Base-by-base conservation (phyloP, 2,113 vertebrate genomes). In the Clarias batrachus region DNA sequence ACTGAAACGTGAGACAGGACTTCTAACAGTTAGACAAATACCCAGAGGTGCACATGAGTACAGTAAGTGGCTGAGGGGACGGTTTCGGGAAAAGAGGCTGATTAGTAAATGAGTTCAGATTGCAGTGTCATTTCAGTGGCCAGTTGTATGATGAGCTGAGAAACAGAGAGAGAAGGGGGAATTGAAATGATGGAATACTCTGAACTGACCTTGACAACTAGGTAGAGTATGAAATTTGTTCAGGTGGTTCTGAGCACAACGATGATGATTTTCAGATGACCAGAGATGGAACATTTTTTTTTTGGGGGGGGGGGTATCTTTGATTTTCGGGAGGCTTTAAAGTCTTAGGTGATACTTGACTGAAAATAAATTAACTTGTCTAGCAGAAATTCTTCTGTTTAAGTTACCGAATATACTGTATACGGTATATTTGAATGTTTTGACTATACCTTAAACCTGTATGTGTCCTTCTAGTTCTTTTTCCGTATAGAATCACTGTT, bases 121-220 rank as follows among this genome's bases (percentile, higher is more conserved):
- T 60, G 77, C 71, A 63, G 48, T 66, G 57, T 30, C 57, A 30
- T 87, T 68, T 62, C n/a, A 60, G 41, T 76, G 73, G 71, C 57
- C 56, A 63, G n/a, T 19, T 74, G 11, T 52, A n/a, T 81, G 59
- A 77, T 66, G 19, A 74, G 71, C 65, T 85, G 78, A 76, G 30
- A 73, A 41, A 87, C 54, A 81, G 14, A 41, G 25, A 79, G 80
- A n/a, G 3, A 30, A 86, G 84, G 71, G 80, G 71, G 60, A 78
- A 63, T 83, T 52, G 85, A 57, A 76, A 71, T 59, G 86, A 82
- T 48, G 56, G 88, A 85, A 56, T 41, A 48, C 23, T 84, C 48
- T 25, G 41, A 66, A 30, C n/a, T 11, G 25, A 6, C n/a, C 10
- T 54, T 81, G 21, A 4, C 77, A 86, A 7, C 41, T 56, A 86